Base-by-base conservation (phyloP, 2,888 invertebrate species). In the Adelphocoris suturalis region DNA sequence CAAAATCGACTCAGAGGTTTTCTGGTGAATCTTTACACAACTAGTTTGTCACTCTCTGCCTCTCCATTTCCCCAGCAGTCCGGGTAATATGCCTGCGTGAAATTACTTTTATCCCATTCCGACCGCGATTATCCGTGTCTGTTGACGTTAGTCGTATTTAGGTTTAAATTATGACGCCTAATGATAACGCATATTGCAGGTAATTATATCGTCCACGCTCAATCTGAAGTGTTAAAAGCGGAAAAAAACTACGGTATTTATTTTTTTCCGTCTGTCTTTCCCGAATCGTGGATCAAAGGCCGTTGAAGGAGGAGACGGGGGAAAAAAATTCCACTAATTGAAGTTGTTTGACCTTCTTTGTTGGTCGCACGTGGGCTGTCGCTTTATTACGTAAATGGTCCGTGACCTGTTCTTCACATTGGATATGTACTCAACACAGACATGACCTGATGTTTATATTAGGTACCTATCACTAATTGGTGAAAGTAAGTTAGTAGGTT, bases 181-280 rank as follows among this genome's bases (percentile, higher is more conserved):
- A 57, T 57, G 57, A 57, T 57, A 57, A n/a, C 57, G n/a, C 57
- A n/a, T 57, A 57, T 57, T 57, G 57, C 57, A 16, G 57, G 57
- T 16, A 57, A 57, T 57, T 57, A 57, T 16, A 57, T 16, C 14
- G 52, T 57, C 57, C 57, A 57, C 14, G 0, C n/a, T 57, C 16
- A n/a, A 57, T 57, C 57, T 57, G 57, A 5, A n/a, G n/a, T 16
- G 57, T 57, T 57, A 57, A 57, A n/a, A 57, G 57, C 57, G 57
- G 57, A 57, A 57, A 57, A 52, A 57, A 57, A 57, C 57, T n/a
- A 57, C 57, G 57, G n/a, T 7, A 57, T 57, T 16, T 57, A n/a
- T 57, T 57, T 57, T 57, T 57, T n/a, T 57, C 2, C 16, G 57
- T n/a, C 57, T 57, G 11, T 5, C n/a, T 57, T 57, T n/a, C n/a